Percentiles rank a stretch among this genome's conserved stretches.
Conservation (phyloP, 2,888 invertebrate species). For the Lutraria lutraria region DNA sequence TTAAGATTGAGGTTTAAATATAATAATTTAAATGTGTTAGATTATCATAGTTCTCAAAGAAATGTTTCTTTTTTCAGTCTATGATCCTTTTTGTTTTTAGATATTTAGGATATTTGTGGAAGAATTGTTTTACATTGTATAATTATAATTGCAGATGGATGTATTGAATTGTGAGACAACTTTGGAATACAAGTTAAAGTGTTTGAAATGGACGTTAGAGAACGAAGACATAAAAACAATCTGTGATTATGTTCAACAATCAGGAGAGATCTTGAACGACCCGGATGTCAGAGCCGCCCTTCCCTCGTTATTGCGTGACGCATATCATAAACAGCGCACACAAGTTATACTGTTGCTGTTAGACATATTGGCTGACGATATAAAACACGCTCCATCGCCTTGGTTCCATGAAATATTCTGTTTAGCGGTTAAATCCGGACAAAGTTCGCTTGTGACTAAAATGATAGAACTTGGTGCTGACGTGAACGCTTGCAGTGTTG, state of each 20-base stretch:
- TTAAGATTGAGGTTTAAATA: too few species aligned
- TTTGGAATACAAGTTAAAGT: constrained; percentile 63
- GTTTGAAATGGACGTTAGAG: constrained; percentile 62
- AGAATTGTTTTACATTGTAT: too few species aligned
- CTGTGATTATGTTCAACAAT: constrained; percentile 55
- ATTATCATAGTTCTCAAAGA: too few species aligned
- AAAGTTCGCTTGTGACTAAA: constrained; percentile 46
- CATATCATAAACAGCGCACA: constrained; percentile 41
- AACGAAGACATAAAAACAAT: constrained; percentile 56
- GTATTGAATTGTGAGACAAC: constrained; percentile 60
- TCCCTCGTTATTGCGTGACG: constrained; percentile 48
- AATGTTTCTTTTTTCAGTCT: neutral
- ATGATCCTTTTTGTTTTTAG: neutral
- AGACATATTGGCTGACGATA: constrained; percentile 52
- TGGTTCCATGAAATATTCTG: constrained; percentile 68
- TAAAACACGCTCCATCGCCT: constrained; percentile 51
- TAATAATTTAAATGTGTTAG: too few species aligned
- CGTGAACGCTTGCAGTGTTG: constrained; percentile 57
- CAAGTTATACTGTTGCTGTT: constrained; percentile 53
- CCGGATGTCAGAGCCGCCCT: constrained; percentile 47
- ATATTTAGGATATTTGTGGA: neutral
- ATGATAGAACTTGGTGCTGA: constrained; percentile 62
- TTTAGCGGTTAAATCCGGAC: constrained; percentile 57
- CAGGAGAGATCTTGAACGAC: constrained; percentile 50
- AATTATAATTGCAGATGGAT: constrained; percentile 62